These are phyloP conservation scores for Aphidius colemani DNA, from an alignment of 2,888 invertebrate genomes.

Conservation along the genomic window DNA sequence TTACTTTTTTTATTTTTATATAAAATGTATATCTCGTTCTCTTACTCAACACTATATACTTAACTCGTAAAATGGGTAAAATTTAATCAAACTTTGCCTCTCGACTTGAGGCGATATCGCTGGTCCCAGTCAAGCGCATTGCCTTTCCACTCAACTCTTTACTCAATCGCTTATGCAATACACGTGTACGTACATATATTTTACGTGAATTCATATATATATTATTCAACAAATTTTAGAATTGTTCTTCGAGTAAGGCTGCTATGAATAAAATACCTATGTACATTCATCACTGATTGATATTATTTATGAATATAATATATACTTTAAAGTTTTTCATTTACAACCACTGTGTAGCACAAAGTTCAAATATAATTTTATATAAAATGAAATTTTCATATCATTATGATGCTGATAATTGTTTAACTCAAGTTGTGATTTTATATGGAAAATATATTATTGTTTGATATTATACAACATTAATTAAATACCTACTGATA, in stretches of 20 bases:
- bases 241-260: too few relatives aligned
- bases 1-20: background rate
- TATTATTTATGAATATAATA: too few relatives aligned
- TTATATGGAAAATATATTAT: too few relatives aligned
- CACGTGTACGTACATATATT: background rate
- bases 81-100: slow-evolving; percentile 48
- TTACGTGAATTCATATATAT: too few relatives aligned
- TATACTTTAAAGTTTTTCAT: too few relatives aligned
- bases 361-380: too few relatives aligned
- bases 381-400: too few relatives aligned
- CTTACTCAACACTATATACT: slow-evolving; percentile 13
- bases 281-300: background rate
- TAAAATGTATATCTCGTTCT: background rate
- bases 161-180: background rate
- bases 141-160: background rate
- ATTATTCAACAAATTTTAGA: background rate
- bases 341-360: too few relatives aligned
- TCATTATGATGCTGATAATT: too few relatives aligned
- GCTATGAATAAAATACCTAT: background rate
- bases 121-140: slow-evolving; percentile 23
- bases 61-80: slow-evolving; percentile 43
- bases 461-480: too few relatives aligned
- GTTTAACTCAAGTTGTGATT: too few relatives aligned
- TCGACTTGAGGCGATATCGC: slow-evolving; percentile 30
- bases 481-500: too few relatives aligned